Evolutionary conservation across 2,888 invertebrate species (phyloP), one percentile per base, ranked within the genome.

Genomic region (Eupithecia dodoneata): DNA sequence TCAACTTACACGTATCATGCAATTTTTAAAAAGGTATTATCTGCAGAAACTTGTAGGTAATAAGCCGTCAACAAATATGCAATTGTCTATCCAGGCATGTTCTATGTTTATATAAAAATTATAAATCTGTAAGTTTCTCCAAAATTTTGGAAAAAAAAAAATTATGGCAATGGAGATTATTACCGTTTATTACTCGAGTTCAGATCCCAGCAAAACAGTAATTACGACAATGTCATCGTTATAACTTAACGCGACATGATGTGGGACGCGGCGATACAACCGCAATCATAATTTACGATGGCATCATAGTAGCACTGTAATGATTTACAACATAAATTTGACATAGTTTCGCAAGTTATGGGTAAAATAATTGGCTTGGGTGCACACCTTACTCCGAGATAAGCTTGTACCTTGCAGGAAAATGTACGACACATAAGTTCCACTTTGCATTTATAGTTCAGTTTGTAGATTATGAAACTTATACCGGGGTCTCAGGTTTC

Each of bases 231-330:
- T 80, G 72, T 75, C 75, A 74, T 74, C 71, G 71, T 67, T 63
- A 81, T 78, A 76, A 81, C 2, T 45, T 52, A 52, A 52, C 15
- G 55, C 79, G 69, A 76, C 44, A 74, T 72, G 76, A 74, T 76
- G 76, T 72, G 73, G 66, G 75, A 78, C 79, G 79, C 70, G 74
- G 79, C 76, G 80, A 81, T 76, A 71, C 71, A 76, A 80, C 81
- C 80, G 77, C 80, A 76, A 73, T 80, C 79, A 77, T 78, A 70
- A 76, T 73, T 71, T 69, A 75, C 76, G 80, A 80, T 80, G 79
- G 79, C 78, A 76, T 78, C 74, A 79, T 76, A 72, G 72, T 79
- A 79, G 73, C 74, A 74, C 76, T 77, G 76, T 79, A 79, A 80
- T 82, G 71, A 80, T 77, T 74, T 74, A 42, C 30, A 79, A 73